Evolutionary conservation across 1,140 invertebrate species (phyloP), one percentile per base, ranked within the genome.

Genomic region (Rhagoletis zephyria): DNA sequence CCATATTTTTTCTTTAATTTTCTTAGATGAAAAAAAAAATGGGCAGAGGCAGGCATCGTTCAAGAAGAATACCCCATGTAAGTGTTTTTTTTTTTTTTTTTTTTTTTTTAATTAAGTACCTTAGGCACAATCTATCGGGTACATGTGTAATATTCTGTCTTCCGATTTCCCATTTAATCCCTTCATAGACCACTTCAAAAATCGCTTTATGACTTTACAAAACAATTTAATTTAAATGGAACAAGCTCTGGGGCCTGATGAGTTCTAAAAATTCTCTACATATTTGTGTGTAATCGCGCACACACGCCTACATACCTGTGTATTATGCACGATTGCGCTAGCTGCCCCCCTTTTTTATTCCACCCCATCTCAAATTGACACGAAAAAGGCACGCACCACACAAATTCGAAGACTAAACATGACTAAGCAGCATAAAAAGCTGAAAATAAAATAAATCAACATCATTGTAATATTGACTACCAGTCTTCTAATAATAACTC

Each of bases 381-480:
- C 67, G 40, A 48, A 74, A 74, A 74, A 74, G 67, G 67, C 67
- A 74, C 67, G 67, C 67, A 74, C 67, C 42, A 74, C 67, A 74
- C 67, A 74, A 74, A 74, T 74, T 48, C 12, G 14, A 74, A 74
- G 67, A 74, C 67, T 74, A 74, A 74, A 74, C 67, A 56, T 10
- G 30, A 30, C 30, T 30, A 30, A 74, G 42, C 16, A 14, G 67
- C 42, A 45, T 14, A 74, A 74, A 74, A 74, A 48, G 40, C 67
- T 45, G 67, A 74, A 48, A 74, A 74, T 67, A 67, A 67, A 67
- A 67, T 74, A 74, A 74, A 74, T 74, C 67, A 74, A 74, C 67
- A 45, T 48, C 67, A 74, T 74, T 74, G 14, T 74, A 74, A 42
- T 74, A 74, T 74, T 74, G 67, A 74, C 12, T 74, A 48, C 30